These are phyloP conservation scores for Cettia cetti DNA, from an alignment of 2,113 vertebrate species.

Conservation along the genomic window DNA sequence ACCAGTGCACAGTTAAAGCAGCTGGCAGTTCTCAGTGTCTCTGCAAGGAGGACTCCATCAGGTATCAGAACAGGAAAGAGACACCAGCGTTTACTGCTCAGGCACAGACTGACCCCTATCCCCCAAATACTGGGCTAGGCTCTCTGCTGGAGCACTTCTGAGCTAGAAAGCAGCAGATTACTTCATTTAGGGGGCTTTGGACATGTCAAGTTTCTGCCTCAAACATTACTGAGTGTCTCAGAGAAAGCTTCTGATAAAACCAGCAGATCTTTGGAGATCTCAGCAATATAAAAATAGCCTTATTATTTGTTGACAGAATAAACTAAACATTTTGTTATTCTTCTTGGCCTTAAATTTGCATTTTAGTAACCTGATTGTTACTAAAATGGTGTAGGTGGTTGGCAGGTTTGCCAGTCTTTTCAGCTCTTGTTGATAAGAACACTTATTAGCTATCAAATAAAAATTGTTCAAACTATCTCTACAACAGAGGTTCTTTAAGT, in stretches of 20 bases:
- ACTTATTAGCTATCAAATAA: not conserved
- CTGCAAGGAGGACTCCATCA: not conserved
- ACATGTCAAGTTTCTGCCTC: not conserved
- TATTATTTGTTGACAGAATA: not conserved
- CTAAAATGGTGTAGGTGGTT: not conserved
- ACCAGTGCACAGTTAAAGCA: not conserved
- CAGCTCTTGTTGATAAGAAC: not conserved
- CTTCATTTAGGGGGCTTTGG: not conserved
- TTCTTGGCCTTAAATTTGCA: not conserved
- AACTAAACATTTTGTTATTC: not conserved
- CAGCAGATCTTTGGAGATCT: not conserved
- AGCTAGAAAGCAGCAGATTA: not conserved
- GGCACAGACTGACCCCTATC: not conserved
- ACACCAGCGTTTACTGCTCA: not conserved
- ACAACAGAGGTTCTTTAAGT: not conserved
- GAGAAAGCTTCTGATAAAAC: not conserved
- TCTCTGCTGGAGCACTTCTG: not conserved
- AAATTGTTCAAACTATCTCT: not conserved
- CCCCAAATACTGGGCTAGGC: too few relatives aligned
- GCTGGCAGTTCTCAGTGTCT: not conserved
- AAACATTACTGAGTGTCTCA: not conserved
- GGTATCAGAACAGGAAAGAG: not conserved
- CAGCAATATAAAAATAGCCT: not conserved
- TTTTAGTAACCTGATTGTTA: not conserved
- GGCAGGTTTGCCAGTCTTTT: not conserved